Base-by-base conservation (phyloP, 2,113 vertebrate genomes). In the Melanotaenia duboulayi region DNA sequence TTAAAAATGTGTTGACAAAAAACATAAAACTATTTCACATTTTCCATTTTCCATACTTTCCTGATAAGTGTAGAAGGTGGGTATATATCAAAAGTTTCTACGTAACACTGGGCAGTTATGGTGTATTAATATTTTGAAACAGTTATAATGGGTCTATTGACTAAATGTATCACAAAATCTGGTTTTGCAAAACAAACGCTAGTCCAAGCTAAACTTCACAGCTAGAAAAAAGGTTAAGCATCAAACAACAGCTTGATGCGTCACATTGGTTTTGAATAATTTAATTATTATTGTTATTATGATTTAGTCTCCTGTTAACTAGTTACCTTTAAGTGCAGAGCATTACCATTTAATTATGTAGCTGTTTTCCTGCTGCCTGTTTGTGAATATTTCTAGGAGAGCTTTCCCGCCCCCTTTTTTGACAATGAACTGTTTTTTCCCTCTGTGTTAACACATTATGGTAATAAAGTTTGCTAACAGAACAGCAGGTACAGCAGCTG, bases 391-490 rank as follows among this genome's bases (percentile, higher is more conserved):
- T 46, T 55, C 62, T 44, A 57, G 1, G 7, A 35, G n/a, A 75
- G 52, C 44, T 61, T 8, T 65, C 48, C 5, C 10, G n/a, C 55
- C 11, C 17, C 44, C 48, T 17, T 9, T 50, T 75, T 55, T 44
- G 37, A 74, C 70, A 76, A 37, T 68, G 72, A 83, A 42, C 46
- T 50, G 57, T 28, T 67, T 40, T 80, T 76, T 66, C 57, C 17
- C 52, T 50, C n/a, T n/a, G 49, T 42, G 58, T 59, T 58, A 72
- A 59, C 63, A 40, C 63, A 65, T 76, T 73, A 73, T 76, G 68
- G 32, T 73, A 76, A 73, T 59, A 3, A 3, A 3, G 17, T 54
- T 39, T 60, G 46, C 67, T 49, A 28, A 76, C 17, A 76, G 54
- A 69, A 57, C 61, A 74, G 71, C 60, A 57, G 61, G 65, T 50